Conservation (phyloP, 2,797 vertebrate genomes). For the Setipinna tenuifilis region DNA sequence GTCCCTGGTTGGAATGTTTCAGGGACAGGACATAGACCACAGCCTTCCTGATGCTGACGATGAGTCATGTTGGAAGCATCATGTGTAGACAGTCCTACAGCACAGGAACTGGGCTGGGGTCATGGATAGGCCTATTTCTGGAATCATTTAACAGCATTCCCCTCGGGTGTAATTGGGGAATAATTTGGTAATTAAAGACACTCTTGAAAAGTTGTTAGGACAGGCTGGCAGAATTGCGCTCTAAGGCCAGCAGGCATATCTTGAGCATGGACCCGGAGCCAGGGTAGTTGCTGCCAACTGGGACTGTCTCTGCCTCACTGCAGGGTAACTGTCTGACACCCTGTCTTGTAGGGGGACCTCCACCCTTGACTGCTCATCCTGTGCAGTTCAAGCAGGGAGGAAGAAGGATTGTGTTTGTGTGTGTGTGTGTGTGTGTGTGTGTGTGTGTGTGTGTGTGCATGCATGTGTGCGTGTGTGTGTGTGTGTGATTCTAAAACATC, state of each 20-base stretch:
- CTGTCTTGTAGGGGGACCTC: neutral
- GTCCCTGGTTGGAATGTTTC: constrained; percentile 43
- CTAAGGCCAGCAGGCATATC: neutral
- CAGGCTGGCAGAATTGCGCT: neutral
- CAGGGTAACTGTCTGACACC: constrained; percentile 22
- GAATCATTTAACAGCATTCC: constrained; percentile 40
- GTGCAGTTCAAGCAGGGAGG: neutral
- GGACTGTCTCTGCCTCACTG: constrained; percentile 30
- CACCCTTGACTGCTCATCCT: neutral
- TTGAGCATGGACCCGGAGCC: constrained; percentile 45
- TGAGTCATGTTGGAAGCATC: constrained; percentile 51
- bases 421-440: neutral
- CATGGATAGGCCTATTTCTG: constrained; percentile 58
- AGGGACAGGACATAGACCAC: constrained; percentile 49
- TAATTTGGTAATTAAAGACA: neutral
- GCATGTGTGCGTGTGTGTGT: no score
- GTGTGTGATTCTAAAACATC: neutral
- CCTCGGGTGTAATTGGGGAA: constrained; percentile 20
- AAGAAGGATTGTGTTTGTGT: neutral
- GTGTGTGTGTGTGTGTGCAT: neutral
- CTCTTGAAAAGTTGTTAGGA: neutral
- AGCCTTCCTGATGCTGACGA: constrained; percentile 45
- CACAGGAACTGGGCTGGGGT: constrained; percentile 46
- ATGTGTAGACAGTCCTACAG: constrained; percentile 33
- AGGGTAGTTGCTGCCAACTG: constrained; percentile 41